These are phyloP conservation scores for Euwallacea similis DNA, from an alignment of 1,140 invertebrate species.

Conservation along the genomic window DNA sequence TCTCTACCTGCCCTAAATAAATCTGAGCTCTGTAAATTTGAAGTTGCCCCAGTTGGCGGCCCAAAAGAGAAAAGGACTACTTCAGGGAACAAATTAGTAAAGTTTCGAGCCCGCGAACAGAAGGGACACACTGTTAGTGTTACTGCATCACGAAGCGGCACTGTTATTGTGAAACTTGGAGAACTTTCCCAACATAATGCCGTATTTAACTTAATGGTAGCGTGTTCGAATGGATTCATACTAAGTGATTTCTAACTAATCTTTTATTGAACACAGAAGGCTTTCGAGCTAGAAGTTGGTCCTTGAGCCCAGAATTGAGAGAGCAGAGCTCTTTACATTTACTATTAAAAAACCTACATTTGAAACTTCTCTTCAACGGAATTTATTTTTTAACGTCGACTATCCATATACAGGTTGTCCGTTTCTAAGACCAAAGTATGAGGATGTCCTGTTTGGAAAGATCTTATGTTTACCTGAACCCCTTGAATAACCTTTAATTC, in stretches of 20 bases:
- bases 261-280: conserved; percentile 5
- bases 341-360: no score
- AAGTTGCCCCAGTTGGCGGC: conserved; percentile 2
- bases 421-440: no score
- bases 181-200: conserved; percentile 20
- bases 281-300: background rate
- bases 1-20: background rate
- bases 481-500: no score
- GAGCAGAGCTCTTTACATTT: no score
- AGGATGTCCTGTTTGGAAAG: no score
- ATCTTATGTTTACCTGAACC: no score
- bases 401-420: no score
- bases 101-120: conserved; percentile 29
- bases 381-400: no score
- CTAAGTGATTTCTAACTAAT: conserved; percentile 12
- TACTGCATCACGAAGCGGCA: conserved; percentile 20
- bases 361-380: no score
- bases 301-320: no score
- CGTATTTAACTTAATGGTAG: conserved; percentile 19
- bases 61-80: conserved; percentile 20
- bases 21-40: conserved; percentile 3
- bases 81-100: conserved; percentile 34
- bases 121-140: conserved; percentile 32
- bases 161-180: conserved; percentile 31
- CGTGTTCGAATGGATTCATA: conserved; percentile 20